phyloP scores from a whole-genome alignment of 1,140 invertebrate genomes.

The Diabrotica undecimpunctata region DNA sequence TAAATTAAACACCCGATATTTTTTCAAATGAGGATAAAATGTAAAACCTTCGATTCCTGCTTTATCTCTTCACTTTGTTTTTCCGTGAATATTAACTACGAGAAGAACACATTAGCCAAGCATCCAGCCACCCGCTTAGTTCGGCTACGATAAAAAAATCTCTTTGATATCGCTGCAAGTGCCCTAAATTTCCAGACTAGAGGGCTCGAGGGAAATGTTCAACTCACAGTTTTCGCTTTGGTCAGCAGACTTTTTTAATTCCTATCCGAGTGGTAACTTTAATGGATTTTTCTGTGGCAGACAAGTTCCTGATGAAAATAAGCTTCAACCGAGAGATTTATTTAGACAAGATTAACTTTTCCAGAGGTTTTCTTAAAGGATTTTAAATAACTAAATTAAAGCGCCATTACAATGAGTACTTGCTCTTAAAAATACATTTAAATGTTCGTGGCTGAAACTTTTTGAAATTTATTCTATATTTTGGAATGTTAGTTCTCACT shows the following conservation, averaged over 20 bases:
- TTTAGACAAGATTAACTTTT: not conserved
- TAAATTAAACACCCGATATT: too few relatives aligned
- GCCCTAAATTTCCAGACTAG: not conserved
- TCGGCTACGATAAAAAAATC: not conserved
- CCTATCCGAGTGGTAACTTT: not conserved
- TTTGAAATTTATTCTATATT: too few relatives aligned
- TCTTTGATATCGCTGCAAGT: not conserved
- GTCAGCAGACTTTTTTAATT: not conserved
- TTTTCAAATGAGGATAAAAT: too few relatives aligned
- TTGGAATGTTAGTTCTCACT: too few relatives aligned
- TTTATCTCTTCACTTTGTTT: too few relatives aligned
- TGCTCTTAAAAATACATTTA: too few relatives aligned
- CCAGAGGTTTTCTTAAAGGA: not conserved
- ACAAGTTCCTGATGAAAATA: constrained; percentile 3
- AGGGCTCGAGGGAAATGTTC: constrained; percentile 1
- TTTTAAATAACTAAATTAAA: not conserved
- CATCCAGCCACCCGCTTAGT: too few relatives aligned
- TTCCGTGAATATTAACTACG: too few relatives aligned
- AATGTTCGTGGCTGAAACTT: too few relatives aligned
- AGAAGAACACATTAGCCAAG: too few relatives aligned
- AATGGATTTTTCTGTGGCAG: not conserved
- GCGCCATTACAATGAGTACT: too few relatives aligned
- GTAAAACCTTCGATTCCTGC: too few relatives aligned
- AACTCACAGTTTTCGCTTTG: not conserved
- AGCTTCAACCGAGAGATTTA: not conserved